Evolutionary conservation across 53 echinoderm and acorn worm species (phyloP).

Genomic region (Apostichopus leukothele): DNA sequence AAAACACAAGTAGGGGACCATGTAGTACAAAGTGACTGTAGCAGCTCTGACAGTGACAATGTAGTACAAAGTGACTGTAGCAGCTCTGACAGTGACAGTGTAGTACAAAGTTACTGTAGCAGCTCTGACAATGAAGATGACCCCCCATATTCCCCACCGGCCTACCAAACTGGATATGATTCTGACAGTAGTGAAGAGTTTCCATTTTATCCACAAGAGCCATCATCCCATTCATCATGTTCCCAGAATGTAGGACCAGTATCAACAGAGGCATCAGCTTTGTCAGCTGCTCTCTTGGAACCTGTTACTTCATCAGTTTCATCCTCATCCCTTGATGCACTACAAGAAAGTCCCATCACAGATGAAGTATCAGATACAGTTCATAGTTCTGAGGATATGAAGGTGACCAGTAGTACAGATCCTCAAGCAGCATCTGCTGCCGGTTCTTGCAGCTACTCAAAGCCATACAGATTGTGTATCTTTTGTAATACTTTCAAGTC

Average conservation of each 20-base stretch:
- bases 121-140: conserved; percentile 7
- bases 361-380: not conserved
- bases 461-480: conserved; percentile 48
- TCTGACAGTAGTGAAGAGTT: conserved; percentile 34
- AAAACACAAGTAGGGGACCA: conserved; percentile 5
- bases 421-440: not conserved
- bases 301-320: conserved; percentile 1
- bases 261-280: no score
- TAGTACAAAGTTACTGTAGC: not conserved
- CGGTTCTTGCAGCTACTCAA: conserved; percentile 21
- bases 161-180: not conserved
- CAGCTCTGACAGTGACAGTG: not conserved
- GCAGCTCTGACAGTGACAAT: no score
- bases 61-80: no score
- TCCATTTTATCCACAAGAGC: no score
- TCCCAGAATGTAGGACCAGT: no score
- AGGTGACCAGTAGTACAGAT: not conserved
- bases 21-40: not conserved
- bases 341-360: not conserved
- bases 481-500: conserved; percentile 44
- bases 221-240: no score
- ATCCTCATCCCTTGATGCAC: not conserved
- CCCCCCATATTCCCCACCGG: not conserved
- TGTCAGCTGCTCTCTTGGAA: not conserved
- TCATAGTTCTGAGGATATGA: not conserved